Percentiles rank a stretch among this genome's conserved stretches.
Evolutionary conservation across 1,140 invertebrate genomes (phyloP).

Genomic region (Phthorimaea operculella): DNA sequence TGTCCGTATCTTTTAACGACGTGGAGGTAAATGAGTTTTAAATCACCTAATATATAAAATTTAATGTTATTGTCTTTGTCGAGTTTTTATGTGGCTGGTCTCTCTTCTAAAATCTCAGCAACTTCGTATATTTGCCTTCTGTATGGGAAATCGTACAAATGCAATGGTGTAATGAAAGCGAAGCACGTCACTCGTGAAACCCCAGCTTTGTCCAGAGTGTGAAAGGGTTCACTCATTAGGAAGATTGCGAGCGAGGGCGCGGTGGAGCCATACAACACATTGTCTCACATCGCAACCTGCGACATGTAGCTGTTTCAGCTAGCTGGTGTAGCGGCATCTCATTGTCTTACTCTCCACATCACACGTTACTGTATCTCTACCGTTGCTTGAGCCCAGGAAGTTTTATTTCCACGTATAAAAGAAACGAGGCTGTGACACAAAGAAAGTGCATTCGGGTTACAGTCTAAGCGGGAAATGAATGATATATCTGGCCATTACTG

Average conservation of each 20-base stretch:
- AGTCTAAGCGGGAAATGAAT: conserved; percentile 32
- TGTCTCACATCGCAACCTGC: conserved; percentile 9
- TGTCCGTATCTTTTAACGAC: no score
- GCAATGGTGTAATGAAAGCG: conserved; percentile 42
- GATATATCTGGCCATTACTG: conserved; percentile 40
- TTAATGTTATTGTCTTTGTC: no score
- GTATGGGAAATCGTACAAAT: background rate
- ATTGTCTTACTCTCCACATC: background rate
- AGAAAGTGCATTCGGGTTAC: conserved; percentile 53
- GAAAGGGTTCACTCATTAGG: conserved; percentile 67
- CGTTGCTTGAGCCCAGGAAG: conserved; percentile 14
- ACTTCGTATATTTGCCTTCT: no score
- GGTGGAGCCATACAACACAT: conserved; percentile 34
- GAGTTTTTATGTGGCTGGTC: no score
- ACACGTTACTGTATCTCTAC: conserved; percentile 14
- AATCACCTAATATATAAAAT: no score
- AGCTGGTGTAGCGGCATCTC: background rate
- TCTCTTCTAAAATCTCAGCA: no score
- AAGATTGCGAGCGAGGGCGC: conserved; percentile 63
- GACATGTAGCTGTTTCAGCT: background rate
- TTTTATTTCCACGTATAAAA: conserved; percentile 24
- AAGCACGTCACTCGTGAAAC: conserved; percentile 59
- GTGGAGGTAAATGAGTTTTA: no score
- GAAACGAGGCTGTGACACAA: conserved; percentile 36
- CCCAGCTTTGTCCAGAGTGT: conserved; percentile 61